Base-by-base conservation (phyloP, 2,888 invertebrate genomes). In the Sminthurinus aureus region DNA sequence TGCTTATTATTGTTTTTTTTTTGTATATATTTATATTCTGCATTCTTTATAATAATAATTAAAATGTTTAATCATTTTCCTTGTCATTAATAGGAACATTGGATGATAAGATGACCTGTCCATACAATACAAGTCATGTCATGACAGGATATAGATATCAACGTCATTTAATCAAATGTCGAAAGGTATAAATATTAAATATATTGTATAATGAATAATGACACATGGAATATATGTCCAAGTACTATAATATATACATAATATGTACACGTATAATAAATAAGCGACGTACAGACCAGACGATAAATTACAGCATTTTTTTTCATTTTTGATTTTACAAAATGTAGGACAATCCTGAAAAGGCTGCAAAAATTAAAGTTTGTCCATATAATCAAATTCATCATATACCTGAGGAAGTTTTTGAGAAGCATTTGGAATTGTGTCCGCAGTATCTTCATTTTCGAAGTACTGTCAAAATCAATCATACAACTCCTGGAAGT, bases 331-430 rank as follows among this genome's bases (percentile, higher is more conserved):
- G 4, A 8, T 69, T 69, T 50, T 4, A 66, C n/a, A n/a, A n/a
- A n/a, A 71, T 76, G 9, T 74, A 85, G 85, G 79, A 84, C 50
- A 69, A 86, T 69, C 84, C 86, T 6, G n/a, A 78, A 0, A 52
- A 83, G 20, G 79, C 75, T 12, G 38, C 73, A 6, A 50, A 22
- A 12, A 82, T 85, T 38, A 11, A 15, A 26, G 85, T 85, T 12
- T 86, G 86, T 58, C 85, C 84, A 0, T 86, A 85, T 69, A 86
- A 86, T 81, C 82, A 83, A 18, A 79, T 75, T 52, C 86, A 86
- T 73, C 86, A 86, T 83, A 80, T 86, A n/a, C 82, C 76, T 13
- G 26, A n/a, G 13, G 79, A 83, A 9, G 82, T 84, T 1, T 67
- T 85, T 85, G 79, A 79, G 4, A 24, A n/a, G 6, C 86, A 86